Evolutionary conservation across 1,140 invertebrate genomes (phyloP).

Genomic region (Euwallacea fornicatus): DNA sequence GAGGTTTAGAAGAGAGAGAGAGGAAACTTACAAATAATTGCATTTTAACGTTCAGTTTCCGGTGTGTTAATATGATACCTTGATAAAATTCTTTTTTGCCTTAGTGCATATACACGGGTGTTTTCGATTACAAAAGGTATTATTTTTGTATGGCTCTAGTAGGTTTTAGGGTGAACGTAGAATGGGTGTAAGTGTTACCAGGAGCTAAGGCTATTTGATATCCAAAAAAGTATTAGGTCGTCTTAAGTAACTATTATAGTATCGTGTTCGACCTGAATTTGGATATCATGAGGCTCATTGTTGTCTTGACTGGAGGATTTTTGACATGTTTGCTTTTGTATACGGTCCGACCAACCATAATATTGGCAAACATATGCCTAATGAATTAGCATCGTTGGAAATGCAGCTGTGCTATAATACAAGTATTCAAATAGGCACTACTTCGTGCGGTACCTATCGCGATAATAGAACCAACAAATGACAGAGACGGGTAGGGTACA

Average conservation of each 20-base stretch:
- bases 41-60: constrained; percentile 52
- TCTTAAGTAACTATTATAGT: constrained; percentile 25
- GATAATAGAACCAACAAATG: no score
- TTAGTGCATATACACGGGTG: constrained; percentile 26
- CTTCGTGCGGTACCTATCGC: no score
- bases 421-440: no score
- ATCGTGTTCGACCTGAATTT: constrained; percentile 28
- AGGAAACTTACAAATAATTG: constrained; percentile 52
- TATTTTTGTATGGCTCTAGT: constrained; percentile 28
- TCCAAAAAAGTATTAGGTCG: constrained; percentile 26
- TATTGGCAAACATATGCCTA: no score
- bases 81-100: constrained; percentile 40
- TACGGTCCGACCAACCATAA: no score
- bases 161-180: constrained; percentile 13
- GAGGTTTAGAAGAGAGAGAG: constrained; percentile 32
- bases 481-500: no score
- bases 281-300: not conserved
- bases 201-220: constrained; percentile 30
- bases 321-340: no score
- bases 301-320: not conserved
- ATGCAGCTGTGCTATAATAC: no score
- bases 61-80: constrained; percentile 51
- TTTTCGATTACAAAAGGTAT: constrained; percentile 37
- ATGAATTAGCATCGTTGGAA: no score
- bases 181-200: constrained; percentile 37